phyloP scores from a whole-genome alignment of 2,113 vertebrate species.

The Leptobrachium leishanense region DNA sequence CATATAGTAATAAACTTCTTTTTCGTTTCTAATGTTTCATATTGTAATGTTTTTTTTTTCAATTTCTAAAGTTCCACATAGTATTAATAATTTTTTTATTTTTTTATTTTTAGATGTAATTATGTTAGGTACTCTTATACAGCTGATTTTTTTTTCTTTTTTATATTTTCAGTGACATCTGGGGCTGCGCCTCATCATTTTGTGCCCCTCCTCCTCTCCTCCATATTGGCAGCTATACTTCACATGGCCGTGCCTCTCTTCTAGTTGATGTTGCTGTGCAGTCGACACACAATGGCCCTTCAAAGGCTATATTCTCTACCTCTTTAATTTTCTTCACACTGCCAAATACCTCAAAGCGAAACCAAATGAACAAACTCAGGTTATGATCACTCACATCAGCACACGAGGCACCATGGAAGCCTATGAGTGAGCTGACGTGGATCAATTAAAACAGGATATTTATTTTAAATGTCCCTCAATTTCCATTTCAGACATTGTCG shows the following conservation, averaged over 20 bases:
- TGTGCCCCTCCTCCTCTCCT: neutral
- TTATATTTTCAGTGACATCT: slow-evolving; percentile 4
- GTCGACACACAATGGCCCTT: neutral
- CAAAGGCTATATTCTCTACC: no score
- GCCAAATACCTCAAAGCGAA: neutral
- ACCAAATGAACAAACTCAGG: no score
- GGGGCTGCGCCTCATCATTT: neutral
- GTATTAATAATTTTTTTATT: no score
- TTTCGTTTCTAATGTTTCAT: no score
- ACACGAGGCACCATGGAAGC: neutral
- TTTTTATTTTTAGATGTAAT: no score
- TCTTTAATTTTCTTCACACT: neutral
- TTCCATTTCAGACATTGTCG: no score
- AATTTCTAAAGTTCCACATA: no score
- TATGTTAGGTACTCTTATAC: no score
- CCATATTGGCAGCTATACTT: neutral
- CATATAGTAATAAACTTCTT: no score
- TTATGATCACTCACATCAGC: neutral
- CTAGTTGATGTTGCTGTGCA: neutral
- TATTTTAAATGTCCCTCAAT: no score
- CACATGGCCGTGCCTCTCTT: neutral
- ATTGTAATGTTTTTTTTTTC: no score
- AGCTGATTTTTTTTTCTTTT: neutral
- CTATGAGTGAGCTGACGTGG: neutral
- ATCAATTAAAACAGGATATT: neutral